A percentile compares a stretch with the other conserved stretches of the same genome.
Conservation (phyloP, 2,113 vertebrate genomes). For the Hemicordylus capensis region DNA sequence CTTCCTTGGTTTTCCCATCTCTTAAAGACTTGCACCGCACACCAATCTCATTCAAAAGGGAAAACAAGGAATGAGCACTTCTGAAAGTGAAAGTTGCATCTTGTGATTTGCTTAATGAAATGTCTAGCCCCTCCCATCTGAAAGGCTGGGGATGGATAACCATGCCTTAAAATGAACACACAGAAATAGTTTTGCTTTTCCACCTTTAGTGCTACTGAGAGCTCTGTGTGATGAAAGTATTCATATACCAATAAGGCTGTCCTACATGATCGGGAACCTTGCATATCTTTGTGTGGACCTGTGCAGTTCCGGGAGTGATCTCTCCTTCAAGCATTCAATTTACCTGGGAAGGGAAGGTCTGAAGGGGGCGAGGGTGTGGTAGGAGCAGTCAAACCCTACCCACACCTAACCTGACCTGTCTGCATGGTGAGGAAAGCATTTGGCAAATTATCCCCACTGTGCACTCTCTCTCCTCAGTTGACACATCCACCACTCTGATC, state of each 20-base stretch:
- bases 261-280: too few relatives aligned
- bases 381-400: too few relatives aligned
- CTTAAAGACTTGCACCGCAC: not conserved
- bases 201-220: too few relatives aligned
- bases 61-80: not conserved
- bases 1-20: slow-evolving; percentile 8
- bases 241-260: too few relatives aligned
- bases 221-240: too few relatives aligned
- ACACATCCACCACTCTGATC: not conserved
- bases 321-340: too few relatives aligned
- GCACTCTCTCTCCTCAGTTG: not conserved
- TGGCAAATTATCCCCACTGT: too few relatives aligned
- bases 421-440: not conserved
- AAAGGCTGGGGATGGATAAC: not conserved
- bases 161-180: not conserved
- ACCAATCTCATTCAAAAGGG: slow-evolving; percentile 11
- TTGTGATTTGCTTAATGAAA: not conserved
- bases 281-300: too few relatives aligned
- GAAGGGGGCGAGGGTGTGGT: too few relatives aligned
- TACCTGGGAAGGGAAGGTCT: too few relatives aligned
- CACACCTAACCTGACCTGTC: not conserved
- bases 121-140: not conserved
- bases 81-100: slow-evolving; percentile 6
- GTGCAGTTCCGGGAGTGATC: too few relatives aligned
- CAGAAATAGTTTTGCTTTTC: not conserved